Evolutionary conservation across 2,113 vertebrate species (phyloP), one percentile per base, ranked within the genome.

Genomic region (Sitta europaea): DNA sequence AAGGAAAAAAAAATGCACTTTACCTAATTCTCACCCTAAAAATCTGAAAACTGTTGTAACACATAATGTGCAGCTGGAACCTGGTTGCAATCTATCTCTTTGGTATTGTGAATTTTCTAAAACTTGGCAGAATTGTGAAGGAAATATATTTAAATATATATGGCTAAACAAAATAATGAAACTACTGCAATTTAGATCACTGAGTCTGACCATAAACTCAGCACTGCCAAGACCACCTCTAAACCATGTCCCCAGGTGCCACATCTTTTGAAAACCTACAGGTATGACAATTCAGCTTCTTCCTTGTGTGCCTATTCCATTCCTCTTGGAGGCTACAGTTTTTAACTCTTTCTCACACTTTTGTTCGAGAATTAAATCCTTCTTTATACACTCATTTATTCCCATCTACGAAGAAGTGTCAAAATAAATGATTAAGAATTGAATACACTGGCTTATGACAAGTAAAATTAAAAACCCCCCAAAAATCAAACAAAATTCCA

Each of bases 1-100:
- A 40, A 40, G 40, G 13, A 40, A 36, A 57, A 40, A 79, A 40
- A 3, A 47, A 53, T 53, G 19, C 11, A 36, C 11, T 78, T 51
- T 38, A 74, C 3, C 1, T 43, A 80, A 58, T 58, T 27, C 23
- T 80, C n/a, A 55, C 28, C 25, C 43, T 67, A 72, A 80, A 80
- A 67, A 19, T 71, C 40, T 8, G 12, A 7, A 29, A 79, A 51
- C 4, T 6, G 1, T 58, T 68, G 11, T 42, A 79, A 53, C 17
- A 5, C 0, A 1, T 28, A 73, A 55, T 0, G 0, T 33, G 31
- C 11, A 54, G 38, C 20, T n/a, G 19, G 24, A 51, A 22, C 9
- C 12, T 36, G 4, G 29, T 13, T 86, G 27, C 40, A 72, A 9
- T 42, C 51, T 42, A 33, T 6, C 18, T 67, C 12, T 5, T 53